Evolutionary conservation across 1,140 invertebrate species (phyloP).

Genomic region (Zaprionus camerounensis): DNA sequence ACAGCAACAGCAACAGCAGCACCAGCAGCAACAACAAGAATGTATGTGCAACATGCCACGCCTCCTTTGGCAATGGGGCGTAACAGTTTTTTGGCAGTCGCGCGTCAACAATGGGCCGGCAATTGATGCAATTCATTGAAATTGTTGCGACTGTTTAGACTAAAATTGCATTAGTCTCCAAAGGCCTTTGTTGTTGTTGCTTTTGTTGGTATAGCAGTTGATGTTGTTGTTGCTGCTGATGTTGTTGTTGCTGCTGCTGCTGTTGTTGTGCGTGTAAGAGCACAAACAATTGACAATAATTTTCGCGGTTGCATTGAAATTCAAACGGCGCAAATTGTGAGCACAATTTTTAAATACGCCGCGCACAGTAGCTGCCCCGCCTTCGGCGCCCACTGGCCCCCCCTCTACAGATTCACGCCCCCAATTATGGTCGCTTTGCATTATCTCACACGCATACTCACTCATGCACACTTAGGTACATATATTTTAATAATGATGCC

Average conservation of each 20-base stretch:
- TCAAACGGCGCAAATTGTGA: slow-evolving; percentile 70
- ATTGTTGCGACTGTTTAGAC: slow-evolving; percentile 80
- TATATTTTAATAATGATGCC: slow-evolving; percentile 79
- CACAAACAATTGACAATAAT: slow-evolving; percentile 79
- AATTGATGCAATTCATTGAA: slow-evolving; percentile 83
- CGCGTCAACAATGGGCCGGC: slow-evolving; percentile 66
- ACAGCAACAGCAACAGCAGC: slow-evolving; percentile 16
- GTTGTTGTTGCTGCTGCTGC: slow-evolving; percentile 8
- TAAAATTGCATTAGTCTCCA: slow-evolving; percentile 79
- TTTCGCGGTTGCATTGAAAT: slow-evolving; percentile 80
- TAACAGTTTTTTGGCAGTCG: slow-evolving; percentile 15
- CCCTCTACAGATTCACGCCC: slow-evolving; percentile 3
- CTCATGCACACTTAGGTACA: slow-evolving; percentile 27
- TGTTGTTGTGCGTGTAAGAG: slow-evolving; percentile 21
- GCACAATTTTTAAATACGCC: slow-evolving; percentile 54
- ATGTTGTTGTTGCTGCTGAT: slow-evolving; percentile 7
- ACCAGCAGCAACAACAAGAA: slow-evolving; percentile 8
- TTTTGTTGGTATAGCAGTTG: slow-evolving; percentile 1
- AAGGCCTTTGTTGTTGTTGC: slow-evolving; percentile 55
- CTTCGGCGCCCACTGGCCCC: neutral
- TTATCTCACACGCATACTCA: slow-evolving; percentile 41
- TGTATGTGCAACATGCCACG: slow-evolving; percentile 58
- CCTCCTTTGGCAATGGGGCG: slow-evolving; percentile 64
- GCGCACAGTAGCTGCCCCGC: slow-evolving; percentile 19
- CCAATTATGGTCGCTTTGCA: slow-evolving; percentile 63